These are phyloP conservation scores for Hippocampus comes DNA, from an alignment of 2,113 vertebrate genomes.

Conservation along the genomic window DNA sequence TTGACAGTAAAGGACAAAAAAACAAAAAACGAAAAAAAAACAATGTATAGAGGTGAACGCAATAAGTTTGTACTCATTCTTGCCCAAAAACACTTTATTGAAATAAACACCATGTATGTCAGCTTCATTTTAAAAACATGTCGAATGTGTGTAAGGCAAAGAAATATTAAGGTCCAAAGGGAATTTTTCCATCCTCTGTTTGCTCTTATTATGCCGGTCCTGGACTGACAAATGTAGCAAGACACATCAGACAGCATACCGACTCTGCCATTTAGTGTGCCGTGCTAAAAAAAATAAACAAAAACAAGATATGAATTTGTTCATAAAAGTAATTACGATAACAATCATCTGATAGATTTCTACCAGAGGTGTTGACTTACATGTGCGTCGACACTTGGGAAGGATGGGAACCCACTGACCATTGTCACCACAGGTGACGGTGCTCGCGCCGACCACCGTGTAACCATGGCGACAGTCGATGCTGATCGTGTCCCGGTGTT, in stretches of 20 bases:
- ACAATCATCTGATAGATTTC: neutral
- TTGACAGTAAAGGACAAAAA: conserved; percentile 42
- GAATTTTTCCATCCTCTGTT: neutral
- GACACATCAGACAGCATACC: neutral
- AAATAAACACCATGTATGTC: conserved; percentile 73
- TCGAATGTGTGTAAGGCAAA: conserved; percentile 49
- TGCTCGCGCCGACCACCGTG: conserved; percentile 1
- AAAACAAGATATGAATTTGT: neutral
- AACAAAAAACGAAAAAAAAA: conserved; percentile 7
- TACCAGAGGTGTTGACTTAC: conserved; percentile 23
- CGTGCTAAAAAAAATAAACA: conserved; percentile 3
- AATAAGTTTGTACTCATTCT: conserved; percentile 63
- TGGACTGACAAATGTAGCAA: neutral
- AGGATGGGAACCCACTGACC: conserved; percentile 46
- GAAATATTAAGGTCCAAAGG: neutral
- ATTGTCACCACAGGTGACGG: conserved; percentile 14
- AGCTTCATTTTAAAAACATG: conserved; percentile 50
- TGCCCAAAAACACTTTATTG: conserved; percentile 56
- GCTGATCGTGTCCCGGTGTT: conserved; percentile 11
- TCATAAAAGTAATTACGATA: neutral
- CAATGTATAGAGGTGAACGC: conserved; percentile 64
- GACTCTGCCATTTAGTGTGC: neutral
- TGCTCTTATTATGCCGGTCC: neutral
- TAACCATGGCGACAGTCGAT: conserved; percentile 28
- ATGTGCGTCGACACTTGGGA: conserved; percentile 31